phyloP scores from a whole-genome alignment of 2,888 invertebrate genomes.

The Neria commutata region DNA sequence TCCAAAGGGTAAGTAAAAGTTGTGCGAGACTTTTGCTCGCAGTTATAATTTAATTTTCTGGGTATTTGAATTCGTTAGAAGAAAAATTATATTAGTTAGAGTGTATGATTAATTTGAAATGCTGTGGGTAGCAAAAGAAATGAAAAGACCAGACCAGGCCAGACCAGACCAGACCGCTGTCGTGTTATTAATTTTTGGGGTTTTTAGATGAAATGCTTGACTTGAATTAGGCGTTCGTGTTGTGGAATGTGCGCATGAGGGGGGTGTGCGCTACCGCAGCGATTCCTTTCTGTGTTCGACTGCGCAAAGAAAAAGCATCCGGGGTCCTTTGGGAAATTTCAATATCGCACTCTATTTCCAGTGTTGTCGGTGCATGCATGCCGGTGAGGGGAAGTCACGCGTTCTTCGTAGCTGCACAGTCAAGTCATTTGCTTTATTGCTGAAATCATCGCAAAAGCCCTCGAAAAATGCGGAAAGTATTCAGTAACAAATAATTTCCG shows the following conservation, averaged over 20 bases:
- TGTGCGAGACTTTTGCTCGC: no score
- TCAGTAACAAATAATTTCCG: no score
- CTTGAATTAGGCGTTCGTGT: background rate
- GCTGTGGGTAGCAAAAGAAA: slow-evolving; percentile 36
- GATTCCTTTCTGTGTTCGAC: slow-evolving; percentile 22
- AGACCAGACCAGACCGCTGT: background rate
- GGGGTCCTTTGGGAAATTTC: slow-evolving; percentile 53
- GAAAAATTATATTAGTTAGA: no score
- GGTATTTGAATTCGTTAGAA: slow-evolving; percentile 47
- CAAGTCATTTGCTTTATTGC: background rate
- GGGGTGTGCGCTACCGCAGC: background rate
- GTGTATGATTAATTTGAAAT: slow-evolving; percentile 49
- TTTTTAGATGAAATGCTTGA: background rate
- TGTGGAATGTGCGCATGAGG: background rate
- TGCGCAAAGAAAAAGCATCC: slow-evolving; percentile 47
- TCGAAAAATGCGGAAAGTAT: no score
- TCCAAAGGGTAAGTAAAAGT: slow-evolving; percentile 36
- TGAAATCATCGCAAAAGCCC: no score
- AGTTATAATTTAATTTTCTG: slow-evolving; percentile 53
- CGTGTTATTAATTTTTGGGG: background rate
- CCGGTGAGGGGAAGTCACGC: background rate
- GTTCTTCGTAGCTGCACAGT: background rate
- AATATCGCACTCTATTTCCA: slow-evolving; percentile 51
- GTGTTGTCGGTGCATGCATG: no score
- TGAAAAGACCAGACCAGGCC: background rate